A percentile compares a stretch with the other conserved stretches of the same genome.
These are phyloP conservation scores for Dendrocopos noguchii DNA, from an alignment of 2,113 vertebrate species.

Conservation along the genomic window DNA sequence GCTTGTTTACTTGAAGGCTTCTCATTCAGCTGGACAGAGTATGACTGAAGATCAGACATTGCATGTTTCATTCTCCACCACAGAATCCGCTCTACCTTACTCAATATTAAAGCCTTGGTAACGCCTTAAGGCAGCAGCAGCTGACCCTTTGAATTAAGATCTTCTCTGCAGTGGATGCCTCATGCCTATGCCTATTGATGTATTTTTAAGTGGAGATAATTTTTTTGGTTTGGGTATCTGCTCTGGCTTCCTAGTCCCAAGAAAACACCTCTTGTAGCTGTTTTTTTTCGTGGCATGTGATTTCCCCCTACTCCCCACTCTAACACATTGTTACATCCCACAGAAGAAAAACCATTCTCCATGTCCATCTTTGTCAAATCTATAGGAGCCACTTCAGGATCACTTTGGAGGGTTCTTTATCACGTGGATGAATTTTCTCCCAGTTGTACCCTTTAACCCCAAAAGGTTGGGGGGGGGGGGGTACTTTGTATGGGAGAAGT, in stretches of 20 bases:
- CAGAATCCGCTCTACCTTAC: not conserved
- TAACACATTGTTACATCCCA: not conserved
- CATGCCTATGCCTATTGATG: slow-evolving; percentile 17
- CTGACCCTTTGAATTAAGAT: slow-evolving; percentile 40
- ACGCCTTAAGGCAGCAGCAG: not conserved
- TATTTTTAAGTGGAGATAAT: slow-evolving; percentile 33
- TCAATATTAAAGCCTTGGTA: not conserved
- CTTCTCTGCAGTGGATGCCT: not conserved
- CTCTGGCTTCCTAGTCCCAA: not conserved
- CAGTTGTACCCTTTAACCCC: slow-evolving; percentile 4
- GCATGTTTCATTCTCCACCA: not conserved
- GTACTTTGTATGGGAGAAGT: not conserved
- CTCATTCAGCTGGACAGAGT: not conserved
- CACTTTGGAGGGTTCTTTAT: not conserved
- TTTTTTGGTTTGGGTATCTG: not conserved
- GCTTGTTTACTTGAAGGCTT: not conserved
- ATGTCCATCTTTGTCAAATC: not conserved
- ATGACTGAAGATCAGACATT: not conserved
- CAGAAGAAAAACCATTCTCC: not conserved
- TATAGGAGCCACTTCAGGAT: not conserved
- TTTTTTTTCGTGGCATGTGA: not conserved
- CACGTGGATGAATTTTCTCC: not conserved
- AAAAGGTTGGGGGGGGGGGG: not conserved
- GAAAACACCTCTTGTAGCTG: not conserved
- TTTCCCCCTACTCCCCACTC: not conserved